Evolutionary conservation across 2,113 vertebrate genomes (phyloP).

Genomic region (Platichthys stellatus): DNA sequence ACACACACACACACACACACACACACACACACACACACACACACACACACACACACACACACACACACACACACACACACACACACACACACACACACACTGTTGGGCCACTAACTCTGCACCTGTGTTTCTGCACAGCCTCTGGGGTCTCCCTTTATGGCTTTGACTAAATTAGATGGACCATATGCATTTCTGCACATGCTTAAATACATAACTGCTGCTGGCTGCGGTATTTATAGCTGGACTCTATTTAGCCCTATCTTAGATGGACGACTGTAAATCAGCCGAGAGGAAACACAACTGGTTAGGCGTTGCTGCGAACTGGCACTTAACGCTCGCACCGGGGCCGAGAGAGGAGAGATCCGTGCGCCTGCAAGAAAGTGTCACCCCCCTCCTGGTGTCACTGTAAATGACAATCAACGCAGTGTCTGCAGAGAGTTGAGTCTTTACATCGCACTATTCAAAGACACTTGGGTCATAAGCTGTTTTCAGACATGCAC

Average conservation of each 20-base stretch:
- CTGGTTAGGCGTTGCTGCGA: slow-evolving; percentile 67
- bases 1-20: slow-evolving; percentile 19
- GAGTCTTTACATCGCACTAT: slow-evolving; percentile 28
- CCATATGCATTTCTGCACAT: slow-evolving; percentile 83
- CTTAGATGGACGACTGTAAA: slow-evolving; percentile 74
- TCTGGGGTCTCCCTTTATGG: slow-evolving; percentile 82
- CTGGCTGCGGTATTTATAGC: slow-evolving; percentile 79
- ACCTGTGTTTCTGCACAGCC: slow-evolving; percentile 80
- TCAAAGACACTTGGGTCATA: slow-evolving; percentile 7
- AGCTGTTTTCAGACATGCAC: too few relatives aligned
- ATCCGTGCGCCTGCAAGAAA: slow-evolving; percentile 54
- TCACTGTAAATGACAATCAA: slow-evolving; percentile 48
- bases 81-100: slow-evolving; percentile 29
- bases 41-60: slow-evolving; percentile 15
- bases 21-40: slow-evolving; percentile 20
- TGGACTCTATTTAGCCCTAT: slow-evolving; percentile 74
- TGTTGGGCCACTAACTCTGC: slow-evolving; percentile 68
- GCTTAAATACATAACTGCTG: slow-evolving; percentile 82
- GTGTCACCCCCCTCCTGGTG: slow-evolving; percentile 45
- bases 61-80: background rate
- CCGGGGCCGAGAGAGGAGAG: slow-evolving; percentile 43
- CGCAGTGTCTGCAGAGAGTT: slow-evolving; percentile 14
- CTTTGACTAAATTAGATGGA: slow-evolving; percentile 82
- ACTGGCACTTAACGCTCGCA: slow-evolving; percentile 72
- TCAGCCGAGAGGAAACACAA: slow-evolving; percentile 76